A percentile compares a stretch with the other conserved stretches of the same genome.
Evolutionary conservation across 2,888 invertebrate species (phyloP).

Genomic region (Taphrorychus bicolor): DNA sequence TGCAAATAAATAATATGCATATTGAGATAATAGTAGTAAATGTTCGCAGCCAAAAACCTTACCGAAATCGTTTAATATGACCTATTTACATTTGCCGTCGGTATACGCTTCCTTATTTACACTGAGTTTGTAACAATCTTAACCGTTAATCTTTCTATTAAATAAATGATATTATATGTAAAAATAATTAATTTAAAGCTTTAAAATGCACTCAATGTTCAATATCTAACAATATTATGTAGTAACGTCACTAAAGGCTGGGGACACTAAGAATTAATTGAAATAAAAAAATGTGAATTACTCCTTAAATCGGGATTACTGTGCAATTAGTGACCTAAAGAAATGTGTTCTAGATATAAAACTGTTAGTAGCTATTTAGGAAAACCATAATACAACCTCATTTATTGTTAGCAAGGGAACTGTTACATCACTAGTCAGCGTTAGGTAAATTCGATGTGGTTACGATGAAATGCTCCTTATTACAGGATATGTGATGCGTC

Average conservation of each 20-base stretch:
- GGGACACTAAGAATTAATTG: neutral
- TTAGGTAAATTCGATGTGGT: no score
- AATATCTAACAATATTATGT: neutral
- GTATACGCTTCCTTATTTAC: constrained; percentile 25
- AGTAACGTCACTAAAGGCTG: neutral
- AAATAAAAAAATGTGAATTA: neutral
- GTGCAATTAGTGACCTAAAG: neutral
- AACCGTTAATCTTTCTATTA: no score
- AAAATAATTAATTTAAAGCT: constrained; percentile 28
- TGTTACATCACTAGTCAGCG: no score
- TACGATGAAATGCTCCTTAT: no score
- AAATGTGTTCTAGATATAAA: neutral
- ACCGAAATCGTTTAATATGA: neutral
- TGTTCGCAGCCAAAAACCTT: neutral
- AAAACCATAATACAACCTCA: neutral
- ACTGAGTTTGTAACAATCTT: constrained; percentile 20
- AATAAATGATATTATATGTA: constrained; percentile 26
- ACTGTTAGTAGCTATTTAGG: neutral
- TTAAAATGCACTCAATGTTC: constrained; percentile 19
- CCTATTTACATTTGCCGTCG: constrained; percentile 24
- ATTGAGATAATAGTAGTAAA: neutral
- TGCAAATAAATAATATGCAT: neutral
- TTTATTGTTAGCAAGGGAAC: no score
- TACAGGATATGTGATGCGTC: no score
- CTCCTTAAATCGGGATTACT: neutral